A percentile compares a stretch with the other conserved stretches of the same genome.
phyloP scores from a whole-genome alignment of 2,888 invertebrate species.

The Mesorhabditis sp. region DNA sequence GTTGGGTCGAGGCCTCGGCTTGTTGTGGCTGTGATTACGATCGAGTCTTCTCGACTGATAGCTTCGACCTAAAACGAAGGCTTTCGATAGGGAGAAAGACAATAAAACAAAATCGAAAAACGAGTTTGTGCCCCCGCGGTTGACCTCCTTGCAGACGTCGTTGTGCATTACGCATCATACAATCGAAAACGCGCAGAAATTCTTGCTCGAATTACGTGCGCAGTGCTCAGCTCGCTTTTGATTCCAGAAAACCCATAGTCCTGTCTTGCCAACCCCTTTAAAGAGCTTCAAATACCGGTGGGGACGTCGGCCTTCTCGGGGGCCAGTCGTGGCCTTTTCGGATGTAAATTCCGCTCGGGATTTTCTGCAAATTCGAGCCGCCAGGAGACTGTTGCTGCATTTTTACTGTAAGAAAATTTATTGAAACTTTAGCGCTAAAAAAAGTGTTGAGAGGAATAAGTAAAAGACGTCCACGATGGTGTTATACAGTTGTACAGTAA shows the following conservation, averaged over 20 bases:
- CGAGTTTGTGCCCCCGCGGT: too few species aligned
- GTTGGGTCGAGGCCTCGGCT: background rate
- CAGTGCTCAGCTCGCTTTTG: too few species aligned
- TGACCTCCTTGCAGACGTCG: too few species aligned
- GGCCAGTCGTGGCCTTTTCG: constrained; percentile 1
- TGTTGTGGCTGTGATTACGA: background rate
- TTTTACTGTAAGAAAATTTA: background rate
- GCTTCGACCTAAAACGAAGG: background rate
- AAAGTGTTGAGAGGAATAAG: background rate
- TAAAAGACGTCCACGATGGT: background rate
- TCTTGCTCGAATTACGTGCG: too few species aligned
- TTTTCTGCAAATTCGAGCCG: background rate
- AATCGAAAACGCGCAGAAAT: too few species aligned
- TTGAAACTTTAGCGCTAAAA: background rate
- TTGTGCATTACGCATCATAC: too few species aligned
- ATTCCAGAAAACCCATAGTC: too few species aligned
- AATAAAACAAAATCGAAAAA: background rate
- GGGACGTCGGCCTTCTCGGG: background rate
- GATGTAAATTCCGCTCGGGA: background rate
- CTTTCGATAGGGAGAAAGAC: background rate
- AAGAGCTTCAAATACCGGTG: background rate
- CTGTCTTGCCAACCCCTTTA: too few species aligned
- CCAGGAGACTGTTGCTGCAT: background rate
- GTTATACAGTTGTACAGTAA: too few species aligned
- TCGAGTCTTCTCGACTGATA: background rate